Evolutionary conservation across 2,888 invertebrate species (phyloP).

Genomic region (Callimorpha dominula): DNA sequence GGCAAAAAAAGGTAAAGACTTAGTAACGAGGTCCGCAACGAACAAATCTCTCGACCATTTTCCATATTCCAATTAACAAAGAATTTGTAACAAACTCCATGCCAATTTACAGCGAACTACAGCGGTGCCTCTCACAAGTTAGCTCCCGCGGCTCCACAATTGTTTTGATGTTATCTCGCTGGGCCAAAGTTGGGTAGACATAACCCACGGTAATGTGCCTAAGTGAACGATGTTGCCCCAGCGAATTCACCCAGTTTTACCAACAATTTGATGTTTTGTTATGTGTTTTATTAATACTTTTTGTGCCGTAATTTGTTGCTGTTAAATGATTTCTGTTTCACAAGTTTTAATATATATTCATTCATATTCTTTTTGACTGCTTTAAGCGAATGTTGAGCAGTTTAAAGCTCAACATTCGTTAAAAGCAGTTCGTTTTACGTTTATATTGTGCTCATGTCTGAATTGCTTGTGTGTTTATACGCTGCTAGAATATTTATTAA

Average conservation of each 20-base stretch:
- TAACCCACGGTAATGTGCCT: slow-evolving; percentile 78
- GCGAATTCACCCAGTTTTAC: slow-evolving; percentile 76
- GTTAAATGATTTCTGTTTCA: slow-evolving; percentile 38
- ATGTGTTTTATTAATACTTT: slow-evolving; percentile 61
- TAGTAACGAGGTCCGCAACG: slow-evolving; percentile 8
- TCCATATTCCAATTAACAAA: slow-evolving; percentile 60
- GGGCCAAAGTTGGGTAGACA: slow-evolving; percentile 73
- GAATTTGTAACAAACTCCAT: slow-evolving; percentile 65
- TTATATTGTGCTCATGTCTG: not conserved
- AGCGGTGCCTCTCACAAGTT: slow-evolving; percentile 65
- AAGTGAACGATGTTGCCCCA: slow-evolving; percentile 84
- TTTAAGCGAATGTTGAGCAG: not conserved
- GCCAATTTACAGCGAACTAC: slow-evolving; percentile 72
- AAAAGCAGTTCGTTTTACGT: too few relatives aligned
- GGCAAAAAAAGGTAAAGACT: not conserved
- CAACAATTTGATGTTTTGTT: slow-evolving; percentile 69
- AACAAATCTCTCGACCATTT: slow-evolving; percentile 35
- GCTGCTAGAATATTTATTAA: not conserved
- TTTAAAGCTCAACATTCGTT: not conserved
- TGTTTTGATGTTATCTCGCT: slow-evolving; percentile 77
- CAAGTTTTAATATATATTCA: slow-evolving; percentile 24
- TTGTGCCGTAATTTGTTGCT: slow-evolving; percentile 43
- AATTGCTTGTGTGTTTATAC: not conserved
- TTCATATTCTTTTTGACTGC: slow-evolving; percentile 9
- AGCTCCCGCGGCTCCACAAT: slow-evolving; percentile 75